Evolutionary conservation across 2,113 vertebrate genomes (phyloP).

Genomic region (Struthidea cinerea): DNA sequence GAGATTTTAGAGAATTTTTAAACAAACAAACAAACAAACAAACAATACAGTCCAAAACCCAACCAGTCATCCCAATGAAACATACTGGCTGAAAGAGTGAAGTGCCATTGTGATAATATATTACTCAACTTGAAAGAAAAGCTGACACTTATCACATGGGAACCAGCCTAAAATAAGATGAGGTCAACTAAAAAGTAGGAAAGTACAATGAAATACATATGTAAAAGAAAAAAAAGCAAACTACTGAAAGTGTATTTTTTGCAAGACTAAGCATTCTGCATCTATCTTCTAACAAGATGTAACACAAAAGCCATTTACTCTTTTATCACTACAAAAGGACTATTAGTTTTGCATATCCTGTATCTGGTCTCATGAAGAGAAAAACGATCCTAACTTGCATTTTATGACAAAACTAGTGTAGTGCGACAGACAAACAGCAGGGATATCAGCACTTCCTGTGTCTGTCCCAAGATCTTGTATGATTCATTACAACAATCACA

Average conservation of each 20-base stretch:
- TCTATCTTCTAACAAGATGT: neutral
- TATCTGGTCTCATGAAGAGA: neutral
- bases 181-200: neutral
- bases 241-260: neutral
- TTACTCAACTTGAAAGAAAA: neutral
- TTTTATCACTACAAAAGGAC: neutral
- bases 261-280: neutral
- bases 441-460: neutral
- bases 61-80: neutral
- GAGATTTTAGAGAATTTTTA: neutral
- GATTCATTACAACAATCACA: neutral
- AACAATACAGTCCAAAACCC: neutral
- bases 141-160: neutral
- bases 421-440: fast-evolving
- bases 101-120: neutral
- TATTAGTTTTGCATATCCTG: neutral
- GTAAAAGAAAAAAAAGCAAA: neutral
- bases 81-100: neutral
- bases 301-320: neutral
- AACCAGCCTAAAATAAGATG: neutral
- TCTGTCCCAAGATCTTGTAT: neutral
- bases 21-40: neutral
- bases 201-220: neutral
- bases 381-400: neutral
- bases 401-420: neutral